Evolutionary conservation across 2,888 invertebrate genomes (phyloP).

Genomic region (Lepidochitona cinerea): DNA sequence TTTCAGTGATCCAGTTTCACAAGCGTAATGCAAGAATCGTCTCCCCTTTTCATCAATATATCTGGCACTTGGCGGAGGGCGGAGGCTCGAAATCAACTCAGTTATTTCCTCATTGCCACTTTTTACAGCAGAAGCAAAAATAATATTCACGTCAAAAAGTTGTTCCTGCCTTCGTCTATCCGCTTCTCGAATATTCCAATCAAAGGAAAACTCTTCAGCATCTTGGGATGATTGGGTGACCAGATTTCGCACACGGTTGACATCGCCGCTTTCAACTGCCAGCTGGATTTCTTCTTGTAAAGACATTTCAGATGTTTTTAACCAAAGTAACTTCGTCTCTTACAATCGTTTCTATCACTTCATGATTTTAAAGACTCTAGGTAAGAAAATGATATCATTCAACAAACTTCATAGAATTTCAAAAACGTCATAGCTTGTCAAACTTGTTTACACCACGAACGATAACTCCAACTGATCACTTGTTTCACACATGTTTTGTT

Average conservation of each 20-base stretch:
- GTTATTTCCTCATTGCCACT: neutral
- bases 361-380: neutral
- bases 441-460: no score
- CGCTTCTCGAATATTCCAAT: no score
- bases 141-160: neutral
- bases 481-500: no score
- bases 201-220: no score
- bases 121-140: neutral
- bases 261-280: neutral
- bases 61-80: slow-evolving; percentile 20
- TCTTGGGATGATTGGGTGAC: neutral
- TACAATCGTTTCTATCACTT: neutral
- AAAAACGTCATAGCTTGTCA: neutral
- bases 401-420: neutral
- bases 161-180: no score
- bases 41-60: slow-evolving; percentile 25
- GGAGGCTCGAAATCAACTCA: neutral
- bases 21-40: slow-evolving; percentile 44
- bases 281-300: no score
- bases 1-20: slow-evolving; percentile 22
- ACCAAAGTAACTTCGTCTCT: neutral
- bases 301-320: neutral
- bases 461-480: no score
- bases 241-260: neutral
- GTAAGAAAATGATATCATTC: neutral